Conservation (phyloP, 2,797 vertebrate species). For the Lophotriccus pileatus region DNA sequence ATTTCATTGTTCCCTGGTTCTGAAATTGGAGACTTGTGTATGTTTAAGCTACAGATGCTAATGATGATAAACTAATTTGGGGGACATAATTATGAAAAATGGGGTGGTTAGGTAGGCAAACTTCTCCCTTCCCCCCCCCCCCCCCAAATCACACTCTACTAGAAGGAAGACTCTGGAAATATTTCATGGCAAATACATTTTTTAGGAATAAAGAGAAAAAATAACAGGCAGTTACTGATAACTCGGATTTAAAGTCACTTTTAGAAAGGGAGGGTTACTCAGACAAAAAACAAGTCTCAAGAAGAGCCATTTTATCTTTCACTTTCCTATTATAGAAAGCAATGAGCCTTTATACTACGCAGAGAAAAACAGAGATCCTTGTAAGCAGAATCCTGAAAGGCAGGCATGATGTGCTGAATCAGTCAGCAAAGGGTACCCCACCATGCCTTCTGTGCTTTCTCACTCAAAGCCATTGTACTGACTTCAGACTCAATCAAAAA, state of each 20-base stretch:
- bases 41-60: neutral
- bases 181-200: neutral
- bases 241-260: neutral
- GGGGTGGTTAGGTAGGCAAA: neutral
- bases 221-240: neutral
- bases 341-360: neutral
- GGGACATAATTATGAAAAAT: neutral
- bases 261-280: neutral
- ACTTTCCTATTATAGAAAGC: neutral
- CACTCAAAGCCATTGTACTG: neutral
- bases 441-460: neutral
- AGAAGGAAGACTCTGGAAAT: neutral
- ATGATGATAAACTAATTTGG: neutral
- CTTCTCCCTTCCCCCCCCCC: neutral
- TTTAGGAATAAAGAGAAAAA: neutral
- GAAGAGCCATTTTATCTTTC: neutral
- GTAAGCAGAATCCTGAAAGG: neutral
- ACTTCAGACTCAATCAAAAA: neutral
- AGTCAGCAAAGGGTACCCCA: neutral
- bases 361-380: neutral
- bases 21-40: neutral
- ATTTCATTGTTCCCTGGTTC: neutral
- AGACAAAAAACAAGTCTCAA: neutral
- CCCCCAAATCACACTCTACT: neutral
- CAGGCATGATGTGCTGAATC: neutral